These are phyloP conservation scores for Orientallactaga sibirica DNA, from an alignment of 2,797 vertebrate genomes.

Conservation along the genomic window DNA sequence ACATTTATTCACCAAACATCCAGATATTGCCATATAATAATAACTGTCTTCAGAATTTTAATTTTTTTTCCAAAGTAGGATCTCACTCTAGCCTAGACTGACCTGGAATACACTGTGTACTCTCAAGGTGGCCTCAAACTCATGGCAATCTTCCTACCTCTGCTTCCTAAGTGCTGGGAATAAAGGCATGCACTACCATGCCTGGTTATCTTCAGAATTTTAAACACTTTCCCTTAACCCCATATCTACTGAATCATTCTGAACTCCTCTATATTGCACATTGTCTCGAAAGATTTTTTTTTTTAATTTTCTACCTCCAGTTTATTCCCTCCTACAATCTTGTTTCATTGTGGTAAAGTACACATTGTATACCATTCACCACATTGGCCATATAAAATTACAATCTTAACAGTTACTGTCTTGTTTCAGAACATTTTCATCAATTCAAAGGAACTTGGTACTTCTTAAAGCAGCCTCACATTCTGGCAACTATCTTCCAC, in stretches of 20 bases:
- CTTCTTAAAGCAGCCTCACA: background rate
- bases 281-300: background rate
- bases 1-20: background rate
- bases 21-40: background rate
- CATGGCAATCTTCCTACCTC: no score
- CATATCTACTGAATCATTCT: background rate
- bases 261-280: background rate
- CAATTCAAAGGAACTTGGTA: background rate
- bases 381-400: slow-evolving; percentile 26
- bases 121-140: no score
- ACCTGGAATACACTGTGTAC: no score
- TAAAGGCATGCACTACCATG: no score
- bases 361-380: background rate
- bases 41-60: background rate
- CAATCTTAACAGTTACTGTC: background rate
- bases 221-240: background rate
- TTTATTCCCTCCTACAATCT: background rate
- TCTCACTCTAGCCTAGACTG: no score
- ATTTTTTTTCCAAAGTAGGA: no score
- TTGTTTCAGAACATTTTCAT: slow-evolving; percentile 16
- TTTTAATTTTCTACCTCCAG: background rate
- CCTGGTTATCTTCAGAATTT: background rate
- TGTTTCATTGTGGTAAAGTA: background rate
- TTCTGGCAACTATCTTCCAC: background rate
- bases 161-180: no score